Percentiles rank a stretch among this genome's conserved stretches.
Conservation (phyloP, 2,113 vertebrate genomes). For the Sapayoa aenigma region DNA sequence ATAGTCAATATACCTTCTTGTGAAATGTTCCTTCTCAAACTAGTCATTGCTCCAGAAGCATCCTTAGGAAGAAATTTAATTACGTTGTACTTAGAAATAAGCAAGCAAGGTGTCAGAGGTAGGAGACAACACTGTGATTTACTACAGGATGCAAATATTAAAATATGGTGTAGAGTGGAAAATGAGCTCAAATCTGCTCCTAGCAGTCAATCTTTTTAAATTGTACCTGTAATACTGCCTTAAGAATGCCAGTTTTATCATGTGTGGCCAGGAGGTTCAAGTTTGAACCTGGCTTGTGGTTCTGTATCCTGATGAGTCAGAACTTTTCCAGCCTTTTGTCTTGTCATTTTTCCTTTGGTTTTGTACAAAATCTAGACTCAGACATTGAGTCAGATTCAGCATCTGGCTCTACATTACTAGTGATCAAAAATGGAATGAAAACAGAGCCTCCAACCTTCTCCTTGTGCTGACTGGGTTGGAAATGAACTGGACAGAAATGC, state of each 20-base stretch:
- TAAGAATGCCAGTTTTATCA: not conserved
- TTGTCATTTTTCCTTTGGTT: not conserved
- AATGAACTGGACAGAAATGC: not conserved
- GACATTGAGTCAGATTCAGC: not conserved
- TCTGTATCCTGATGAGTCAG: not conserved
- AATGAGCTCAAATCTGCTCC: not conserved
- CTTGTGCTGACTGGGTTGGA: not conserved
- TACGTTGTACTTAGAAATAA: not conserved
- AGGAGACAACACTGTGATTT: not conserved
- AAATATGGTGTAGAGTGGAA: not conserved
- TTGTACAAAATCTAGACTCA: not conserved
- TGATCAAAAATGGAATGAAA: not conserved
- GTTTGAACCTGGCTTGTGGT: not conserved
- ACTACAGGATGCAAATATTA: not conserved
- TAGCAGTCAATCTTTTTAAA: accelerated
- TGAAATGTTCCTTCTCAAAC: not conserved
- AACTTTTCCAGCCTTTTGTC: not conserved
- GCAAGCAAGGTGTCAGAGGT: not conserved
- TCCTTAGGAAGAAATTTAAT: not conserved
- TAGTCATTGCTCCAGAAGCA: not conserved
- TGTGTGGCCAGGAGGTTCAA: not conserved
- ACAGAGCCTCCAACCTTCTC: not conserved
- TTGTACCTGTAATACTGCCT: not conserved
- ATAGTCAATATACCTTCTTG: not conserved
- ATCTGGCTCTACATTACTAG: not conserved